Evolutionary conservation across 2,888 invertebrate species (phyloP).

Genomic region (Keiferia lycopersicella): DNA sequence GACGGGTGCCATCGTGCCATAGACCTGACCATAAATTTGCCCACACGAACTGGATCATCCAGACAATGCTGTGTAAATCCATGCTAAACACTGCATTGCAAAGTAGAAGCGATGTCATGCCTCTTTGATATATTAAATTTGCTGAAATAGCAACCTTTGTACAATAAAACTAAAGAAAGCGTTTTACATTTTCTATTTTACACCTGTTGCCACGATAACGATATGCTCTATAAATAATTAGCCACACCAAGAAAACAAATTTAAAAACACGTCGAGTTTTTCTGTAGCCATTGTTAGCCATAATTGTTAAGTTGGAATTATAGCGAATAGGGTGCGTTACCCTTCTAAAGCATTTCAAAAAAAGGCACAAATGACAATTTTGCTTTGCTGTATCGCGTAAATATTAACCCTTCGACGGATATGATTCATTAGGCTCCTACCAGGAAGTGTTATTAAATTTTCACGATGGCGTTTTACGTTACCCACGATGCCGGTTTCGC

Average conservation of each 20-base stretch:
- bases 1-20: background rate
- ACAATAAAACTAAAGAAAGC: background rate
- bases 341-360: conserved; percentile 44
- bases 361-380: conserved; percentile 58
- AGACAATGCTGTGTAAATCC: conserved; percentile 15
- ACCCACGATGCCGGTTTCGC: conserved; percentile 65
- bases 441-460: conserved; percentile 80
- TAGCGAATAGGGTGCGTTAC: conserved; percentile 38
- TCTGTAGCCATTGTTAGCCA: background rate
- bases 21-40: conserved; percentile 13
- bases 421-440: conserved; percentile 77
- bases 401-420: conserved; percentile 78
- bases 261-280: conserved; percentile 3
- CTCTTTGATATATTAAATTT: background rate
- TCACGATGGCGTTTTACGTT: conserved; percentile 78
- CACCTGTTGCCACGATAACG: background rate
- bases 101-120: background rate
- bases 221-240: conserved; percentile 1
- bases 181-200: background rate
- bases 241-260: background rate
- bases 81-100: background rate
- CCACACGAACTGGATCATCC: conserved; percentile 14
- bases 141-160: background rate
- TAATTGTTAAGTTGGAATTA: conserved; percentile 11
- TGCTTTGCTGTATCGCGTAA: conserved; percentile 65